Evolutionary conservation across 2,888 invertebrate species (phyloP).

Genomic region (Cylloceria caligata): DNA sequence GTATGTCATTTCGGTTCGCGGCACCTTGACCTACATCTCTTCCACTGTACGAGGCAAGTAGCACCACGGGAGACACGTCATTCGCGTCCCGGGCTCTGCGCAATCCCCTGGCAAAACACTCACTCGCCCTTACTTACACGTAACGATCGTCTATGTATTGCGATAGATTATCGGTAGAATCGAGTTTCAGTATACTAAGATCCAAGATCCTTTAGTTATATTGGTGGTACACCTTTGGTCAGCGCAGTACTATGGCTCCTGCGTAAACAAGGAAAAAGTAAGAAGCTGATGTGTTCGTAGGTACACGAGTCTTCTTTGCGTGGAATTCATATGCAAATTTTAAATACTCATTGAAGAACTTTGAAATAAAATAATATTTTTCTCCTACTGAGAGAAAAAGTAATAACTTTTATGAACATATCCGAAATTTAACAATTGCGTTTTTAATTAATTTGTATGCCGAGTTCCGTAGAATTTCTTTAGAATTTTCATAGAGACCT

Average conservation of each 20-base stretch:
- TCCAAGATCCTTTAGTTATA: neutral
- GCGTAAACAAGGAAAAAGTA: too few relatives aligned
- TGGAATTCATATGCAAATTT: too few relatives aligned
- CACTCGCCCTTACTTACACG: constrained; percentile 54
- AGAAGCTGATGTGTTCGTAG: too few relatives aligned
- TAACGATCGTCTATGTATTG: constrained; percentile 12
- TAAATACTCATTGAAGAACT: too few relatives aligned
- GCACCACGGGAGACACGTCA: constrained; percentile 77
- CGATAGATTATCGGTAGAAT: constrained; percentile 22
- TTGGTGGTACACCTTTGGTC: too few relatives aligned
- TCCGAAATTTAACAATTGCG: neutral
- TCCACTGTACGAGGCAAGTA: constrained; percentile 45
- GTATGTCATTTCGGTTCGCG: constrained; percentile 81
- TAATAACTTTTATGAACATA: neutral
- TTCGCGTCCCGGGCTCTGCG: constrained; percentile 55
- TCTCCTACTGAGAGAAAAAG: too few relatives aligned
- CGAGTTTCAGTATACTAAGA: neutral
- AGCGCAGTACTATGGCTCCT: too few relatives aligned
- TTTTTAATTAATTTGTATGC: neutral
- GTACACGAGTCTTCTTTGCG: neutral
- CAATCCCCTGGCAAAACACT: constrained; percentile 53
- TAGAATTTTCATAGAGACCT: constrained; percentile 24
- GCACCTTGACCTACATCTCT: constrained; percentile 81
- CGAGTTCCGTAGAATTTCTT: neutral
- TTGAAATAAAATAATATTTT: neutral